Conservation (phyloP, 1,140 invertebrate genomes). For the Sipha flava region DNA sequence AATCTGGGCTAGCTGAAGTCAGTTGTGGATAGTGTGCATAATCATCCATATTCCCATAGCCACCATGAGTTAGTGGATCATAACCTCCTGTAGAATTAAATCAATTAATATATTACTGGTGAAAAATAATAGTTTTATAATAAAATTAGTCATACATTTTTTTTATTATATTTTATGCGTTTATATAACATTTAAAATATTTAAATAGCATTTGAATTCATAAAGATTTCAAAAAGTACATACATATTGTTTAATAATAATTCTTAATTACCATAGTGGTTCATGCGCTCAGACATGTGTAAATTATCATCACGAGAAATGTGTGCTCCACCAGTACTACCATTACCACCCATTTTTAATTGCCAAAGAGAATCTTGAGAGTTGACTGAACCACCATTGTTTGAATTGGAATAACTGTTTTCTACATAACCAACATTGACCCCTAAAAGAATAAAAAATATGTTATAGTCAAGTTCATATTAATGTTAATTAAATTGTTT, state of each 20-base stretch:
- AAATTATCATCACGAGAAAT: slow-evolving; percentile 41
- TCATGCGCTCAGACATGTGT: slow-evolving; percentile 51
- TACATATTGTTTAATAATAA: neutral
- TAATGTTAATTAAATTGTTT: neutral
- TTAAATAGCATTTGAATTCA: too few relatives aligned
- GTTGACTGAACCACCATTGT: slow-evolving; percentile 85
- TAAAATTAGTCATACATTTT: too few relatives aligned
- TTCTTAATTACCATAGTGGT: slow-evolving; percentile 38
- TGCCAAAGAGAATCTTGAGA: slow-evolving; percentile 92
- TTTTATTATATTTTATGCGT: too few relatives aligned
- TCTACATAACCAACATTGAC: slow-evolving; percentile 82
- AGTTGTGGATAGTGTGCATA: slow-evolving; percentile 74
- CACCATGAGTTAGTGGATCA: slow-evolving; percentile 67
- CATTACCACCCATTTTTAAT: slow-evolving; percentile 61
- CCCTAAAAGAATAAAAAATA: slow-evolving; percentile 47
- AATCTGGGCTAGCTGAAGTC: slow-evolving; percentile 48
- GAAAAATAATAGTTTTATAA: too few relatives aligned
- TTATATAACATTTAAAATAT: too few relatives aligned
- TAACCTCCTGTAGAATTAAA: slow-evolving; percentile 48
- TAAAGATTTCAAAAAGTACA: neutral
- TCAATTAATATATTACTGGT: too few relatives aligned
- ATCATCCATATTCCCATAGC: slow-evolving; percentile 73
- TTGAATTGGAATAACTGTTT: slow-evolving; percentile 84
- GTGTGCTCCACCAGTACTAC: slow-evolving; percentile 10
- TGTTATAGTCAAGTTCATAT: neutral